Conservation (phyloP, 1,140 invertebrate genomes). For the Drosophila pallidifrons region DNA sequence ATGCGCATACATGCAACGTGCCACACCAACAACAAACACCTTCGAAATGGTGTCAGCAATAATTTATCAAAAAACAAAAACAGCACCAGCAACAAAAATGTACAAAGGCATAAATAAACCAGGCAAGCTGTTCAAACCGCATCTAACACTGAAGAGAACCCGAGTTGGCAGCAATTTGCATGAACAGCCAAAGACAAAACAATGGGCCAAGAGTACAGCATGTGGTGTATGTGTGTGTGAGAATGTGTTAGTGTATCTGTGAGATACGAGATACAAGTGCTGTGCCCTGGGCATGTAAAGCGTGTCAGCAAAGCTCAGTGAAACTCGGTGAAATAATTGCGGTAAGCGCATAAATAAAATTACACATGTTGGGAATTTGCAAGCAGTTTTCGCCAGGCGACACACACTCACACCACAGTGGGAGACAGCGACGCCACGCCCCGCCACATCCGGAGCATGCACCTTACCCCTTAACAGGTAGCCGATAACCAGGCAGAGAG, state of each 20-base stretch:
- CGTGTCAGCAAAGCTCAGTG: slow-evolving; percentile 76
- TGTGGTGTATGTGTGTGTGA: slow-evolving; percentile 34
- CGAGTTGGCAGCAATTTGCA: slow-evolving; percentile 61
- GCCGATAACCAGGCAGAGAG: slow-evolving; percentile 11
- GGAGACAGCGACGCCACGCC: slow-evolving; percentile 23
- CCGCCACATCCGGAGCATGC: background rate
- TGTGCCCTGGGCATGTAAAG: slow-evolving; percentile 68
- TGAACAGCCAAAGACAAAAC: slow-evolving; percentile 65
- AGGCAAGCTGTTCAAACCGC: slow-evolving; percentile 57
- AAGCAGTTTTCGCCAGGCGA: slow-evolving; percentile 41
- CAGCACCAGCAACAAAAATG: slow-evolving; percentile 51
- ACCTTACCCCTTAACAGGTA: background rate
- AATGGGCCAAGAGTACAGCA: slow-evolving; percentile 41
- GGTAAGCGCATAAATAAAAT: slow-evolving; percentile 68
- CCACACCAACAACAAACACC: slow-evolving; percentile 58
- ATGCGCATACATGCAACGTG: slow-evolving; percentile 75
- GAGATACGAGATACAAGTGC: slow-evolving; percentile 49
- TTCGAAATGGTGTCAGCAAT: slow-evolving; percentile 77
- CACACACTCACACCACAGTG: slow-evolving; percentile 10
- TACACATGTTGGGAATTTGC: slow-evolving; percentile 63
- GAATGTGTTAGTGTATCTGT: slow-evolving; percentile 49
- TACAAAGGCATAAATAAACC: slow-evolving; percentile 50
- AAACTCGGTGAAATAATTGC: slow-evolving; percentile 79
- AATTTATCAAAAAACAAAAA: slow-evolving; percentile 71
- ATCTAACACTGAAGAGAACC: slow-evolving; percentile 69